Conservation (phyloP, 2,113 vertebrate species). For the Acinonyx jubatus region DNA sequence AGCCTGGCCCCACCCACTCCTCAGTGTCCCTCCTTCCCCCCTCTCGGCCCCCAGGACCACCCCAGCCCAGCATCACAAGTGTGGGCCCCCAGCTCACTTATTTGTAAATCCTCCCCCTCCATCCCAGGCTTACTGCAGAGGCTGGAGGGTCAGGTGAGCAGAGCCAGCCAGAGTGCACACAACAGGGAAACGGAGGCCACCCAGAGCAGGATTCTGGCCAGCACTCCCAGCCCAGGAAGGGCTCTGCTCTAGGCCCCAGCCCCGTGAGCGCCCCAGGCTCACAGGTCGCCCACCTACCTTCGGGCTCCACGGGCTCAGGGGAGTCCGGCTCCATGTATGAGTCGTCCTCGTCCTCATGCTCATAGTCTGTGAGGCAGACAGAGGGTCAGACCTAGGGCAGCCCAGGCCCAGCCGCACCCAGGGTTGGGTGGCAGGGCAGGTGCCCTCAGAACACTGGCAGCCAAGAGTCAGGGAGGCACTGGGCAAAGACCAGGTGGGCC, state of each 20-base stretch:
- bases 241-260: background rate
- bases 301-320: slow-evolving; percentile 65
- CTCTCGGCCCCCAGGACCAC: background rate
- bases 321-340: slow-evolving; percentile 92
- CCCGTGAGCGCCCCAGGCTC: no score
- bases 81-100: background rate
- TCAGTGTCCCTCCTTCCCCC: background rate
- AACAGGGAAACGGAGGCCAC: background rate
- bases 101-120: background rate
- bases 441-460: background rate
- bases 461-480: background rate
- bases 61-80: background rate
- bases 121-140: background rate
- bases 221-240: background rate
- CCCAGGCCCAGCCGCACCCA: background rate
- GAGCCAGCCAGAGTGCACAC: background rate
- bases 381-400: background rate
- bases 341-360: slow-evolving; percentile 91
- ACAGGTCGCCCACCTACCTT: slow-evolving; percentile 74
- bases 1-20: background rate
- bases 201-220: rapidly evolving
- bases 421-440: rapidly evolving
- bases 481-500: rapidly evolving
- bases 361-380: slow-evolving; percentile 83
- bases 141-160: rapidly evolving